Percentiles rank a stretch among this genome's conserved stretches.
phyloP scores from a whole-genome alignment of 1,140 invertebrate genomes.

The Zaprionus vittiger region DNA sequence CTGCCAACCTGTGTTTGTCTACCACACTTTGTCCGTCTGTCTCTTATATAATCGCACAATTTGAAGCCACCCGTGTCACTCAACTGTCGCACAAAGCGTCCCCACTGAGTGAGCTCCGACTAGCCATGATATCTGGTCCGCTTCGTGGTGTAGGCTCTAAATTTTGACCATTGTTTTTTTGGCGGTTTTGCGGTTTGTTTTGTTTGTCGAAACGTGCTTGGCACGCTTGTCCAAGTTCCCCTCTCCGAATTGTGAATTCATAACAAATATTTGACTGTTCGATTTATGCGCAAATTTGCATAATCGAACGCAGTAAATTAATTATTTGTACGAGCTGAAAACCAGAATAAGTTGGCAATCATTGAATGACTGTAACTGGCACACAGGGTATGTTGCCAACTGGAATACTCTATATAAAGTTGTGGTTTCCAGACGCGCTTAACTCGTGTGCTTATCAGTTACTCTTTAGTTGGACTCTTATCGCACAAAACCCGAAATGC shows the following conservation, averaged over 20 bases:
- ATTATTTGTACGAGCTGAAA: background rate
- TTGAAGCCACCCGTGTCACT: slow-evolving; percentile 43
- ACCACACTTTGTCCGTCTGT: background rate
- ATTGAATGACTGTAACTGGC: background rate
- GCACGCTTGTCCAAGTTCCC: slow-evolving; percentile 60
- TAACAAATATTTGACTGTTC: slow-evolving; percentile 6
- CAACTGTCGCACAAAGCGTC: slow-evolving; percentile 29
- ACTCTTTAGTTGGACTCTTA: background rate
- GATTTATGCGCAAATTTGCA: slow-evolving; percentile 19
- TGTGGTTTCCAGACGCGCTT: background rate
- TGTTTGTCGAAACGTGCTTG: slow-evolving; percentile 68
- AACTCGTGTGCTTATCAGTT: slow-evolving; percentile 19
- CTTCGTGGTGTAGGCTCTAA: slow-evolving; percentile 31
- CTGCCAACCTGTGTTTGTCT: background rate
- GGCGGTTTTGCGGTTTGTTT: slow-evolving; percentile 25
- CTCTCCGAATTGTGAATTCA: slow-evolving; percentile 14
- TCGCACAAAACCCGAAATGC: slow-evolving; percentile 5
- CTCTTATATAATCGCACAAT: slow-evolving; percentile 57
- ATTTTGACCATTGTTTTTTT: slow-evolving; percentile 35
- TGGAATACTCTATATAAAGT: background rate
- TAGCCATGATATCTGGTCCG: slow-evolving; percentile 18
- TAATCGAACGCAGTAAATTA: slow-evolving; percentile 16
- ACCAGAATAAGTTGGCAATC: background rate
- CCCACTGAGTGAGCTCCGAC: background rate
- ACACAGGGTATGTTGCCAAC: slow-evolving; percentile 1